phyloP scores from a whole-genome alignment of 2,797 vertebrate species.

The Sebastes diaconus region DNA sequence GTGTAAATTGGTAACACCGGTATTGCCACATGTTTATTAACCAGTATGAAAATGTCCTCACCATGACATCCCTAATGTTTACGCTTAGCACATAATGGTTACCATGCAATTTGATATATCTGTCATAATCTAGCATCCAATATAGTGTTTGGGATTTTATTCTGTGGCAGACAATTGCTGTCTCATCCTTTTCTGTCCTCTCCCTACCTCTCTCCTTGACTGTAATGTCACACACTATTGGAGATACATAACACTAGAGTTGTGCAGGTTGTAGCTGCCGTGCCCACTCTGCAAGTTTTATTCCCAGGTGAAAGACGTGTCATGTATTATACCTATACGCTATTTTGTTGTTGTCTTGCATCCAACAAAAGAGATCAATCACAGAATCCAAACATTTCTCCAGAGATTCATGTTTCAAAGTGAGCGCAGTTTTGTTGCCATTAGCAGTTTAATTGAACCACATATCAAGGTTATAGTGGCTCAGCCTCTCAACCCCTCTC shows the following conservation, averaged over 20 bases:
- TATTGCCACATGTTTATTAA: too few relatives aligned
- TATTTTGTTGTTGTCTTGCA: conserved; percentile 25
- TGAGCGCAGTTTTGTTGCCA: conserved; percentile 47
- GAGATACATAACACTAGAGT: not conserved
- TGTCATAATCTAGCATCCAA: not conserved
- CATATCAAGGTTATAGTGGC: conserved; percentile 71
- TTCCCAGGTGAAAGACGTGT: not conserved
- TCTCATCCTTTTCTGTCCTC: conserved; percentile 8
- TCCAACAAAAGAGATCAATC: conserved; percentile 35
- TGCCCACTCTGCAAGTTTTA: conserved; percentile 1
- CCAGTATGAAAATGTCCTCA: too few relatives aligned
- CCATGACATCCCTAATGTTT: too few relatives aligned
- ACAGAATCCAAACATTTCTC: conserved; percentile 39
- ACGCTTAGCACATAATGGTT: too few relatives aligned
- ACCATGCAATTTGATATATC: not conserved
- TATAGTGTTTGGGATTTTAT: not conserved
- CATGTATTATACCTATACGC: not conserved
- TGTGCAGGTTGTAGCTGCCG: not conserved
- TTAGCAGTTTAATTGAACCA: conserved; percentile 69
- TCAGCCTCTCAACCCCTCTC: conserved; percentile 23
- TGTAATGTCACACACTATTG: conserved; percentile 30
- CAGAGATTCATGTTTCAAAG: conserved; percentile 45
- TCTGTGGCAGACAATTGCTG: conserved; percentile 3
- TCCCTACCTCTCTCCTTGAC: not conserved
- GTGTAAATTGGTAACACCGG: too few relatives aligned